Evolutionary conservation across 2,888 invertebrate species (phyloP), one percentile per base, ranked within the genome.

Genomic region (Lobophora halterata): DNA sequence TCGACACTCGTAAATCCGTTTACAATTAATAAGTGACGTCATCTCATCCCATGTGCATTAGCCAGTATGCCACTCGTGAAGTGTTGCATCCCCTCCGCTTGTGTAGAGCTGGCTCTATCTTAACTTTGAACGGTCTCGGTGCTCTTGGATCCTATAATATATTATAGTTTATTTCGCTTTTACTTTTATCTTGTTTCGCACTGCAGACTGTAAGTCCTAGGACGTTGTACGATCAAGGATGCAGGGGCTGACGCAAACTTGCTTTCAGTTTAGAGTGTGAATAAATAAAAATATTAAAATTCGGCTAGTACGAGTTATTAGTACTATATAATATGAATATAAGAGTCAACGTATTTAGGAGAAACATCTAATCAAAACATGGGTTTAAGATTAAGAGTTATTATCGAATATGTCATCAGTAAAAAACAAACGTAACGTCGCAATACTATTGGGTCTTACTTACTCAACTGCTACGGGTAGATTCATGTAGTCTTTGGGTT

Each of bases 1-100:
- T 66, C 64, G 65, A 57, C 51, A 61, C 71, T 58, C 63, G 79
- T 80, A 78, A 79, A 74, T 71, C 65, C 56, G 54, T 71, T 69
- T 64, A 56, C 56, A 43, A 60, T 65, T 63, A 54, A 72, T 67
- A 55, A 67, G 71, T 71, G 66, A 67, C 66, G 70, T 67, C 65
- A 67, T 65, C 58, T 54, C 63, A 58, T 61, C 60, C 69, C 56
- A 68, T 68, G 71, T 71, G 67, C 67, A 60, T 50, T 65, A 48
- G 61, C n/a, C n/a, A n/a, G n/a, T n/a, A n/a, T n/a, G n/a, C 58
- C 60, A 57, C 61, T 62, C 54, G 69, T 70, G 61, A 69, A 68
- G 73, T 71, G 66, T 71, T 71, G 71, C 73, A 71, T 65, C 65
- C 53, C 51, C 62, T 51, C 59, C 56, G 55, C 51, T 61, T 51